Conservation (phyloP, 2,888 invertebrate genomes). For the Hirtodrosophila confusa region DNA sequence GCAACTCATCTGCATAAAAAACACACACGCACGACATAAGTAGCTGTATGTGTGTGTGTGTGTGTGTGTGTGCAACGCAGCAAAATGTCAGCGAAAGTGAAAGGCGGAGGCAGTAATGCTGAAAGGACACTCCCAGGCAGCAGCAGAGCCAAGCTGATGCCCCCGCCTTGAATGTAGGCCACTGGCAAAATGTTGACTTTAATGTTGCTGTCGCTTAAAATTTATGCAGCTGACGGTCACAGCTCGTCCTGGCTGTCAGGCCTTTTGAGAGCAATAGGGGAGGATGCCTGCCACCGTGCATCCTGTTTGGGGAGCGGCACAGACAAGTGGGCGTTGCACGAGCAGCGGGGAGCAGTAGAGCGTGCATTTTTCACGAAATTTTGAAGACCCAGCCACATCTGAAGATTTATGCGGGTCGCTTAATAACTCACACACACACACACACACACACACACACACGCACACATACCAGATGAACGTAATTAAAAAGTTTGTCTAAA, state of each 20-base stretch:
- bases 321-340: slow-evolving; percentile 35
- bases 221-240: slow-evolving; percentile 77
- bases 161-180: slow-evolving; percentile 64
- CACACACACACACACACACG: slow-evolving; percentile 7
- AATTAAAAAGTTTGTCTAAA: slow-evolving; percentile 77
- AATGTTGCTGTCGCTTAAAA: slow-evolving; percentile 75
- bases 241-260: slow-evolving; percentile 56
- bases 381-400: slow-evolving; percentile 36
- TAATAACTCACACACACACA: slow-evolving; percentile 35
- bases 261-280: slow-evolving; percentile 13
- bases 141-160: slow-evolving; percentile 9
- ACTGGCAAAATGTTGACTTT: slow-evolving; percentile 79
- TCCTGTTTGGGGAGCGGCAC: slow-evolving; percentile 16
- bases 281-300: slow-evolving; percentile 25
- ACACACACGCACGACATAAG: slow-evolving; percentile 29
- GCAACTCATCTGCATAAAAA: slow-evolving; percentile 68
- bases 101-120: slow-evolving; percentile 54
- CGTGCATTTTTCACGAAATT: slow-evolving; percentile 57
- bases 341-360: slow-evolving; percentile 26
- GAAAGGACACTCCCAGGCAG: slow-evolving; percentile 29
- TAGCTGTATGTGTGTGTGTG: slow-evolving; percentile 18
- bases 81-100: slow-evolving; percentile 72
- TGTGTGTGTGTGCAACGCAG: slow-evolving; percentile 38
- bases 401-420: slow-evolving; percentile 72
- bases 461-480: slow-evolving; percentile 37